Base-by-base conservation (phyloP, 2,797 vertebrate genomes). In the Epinephelus coioides region DNA sequence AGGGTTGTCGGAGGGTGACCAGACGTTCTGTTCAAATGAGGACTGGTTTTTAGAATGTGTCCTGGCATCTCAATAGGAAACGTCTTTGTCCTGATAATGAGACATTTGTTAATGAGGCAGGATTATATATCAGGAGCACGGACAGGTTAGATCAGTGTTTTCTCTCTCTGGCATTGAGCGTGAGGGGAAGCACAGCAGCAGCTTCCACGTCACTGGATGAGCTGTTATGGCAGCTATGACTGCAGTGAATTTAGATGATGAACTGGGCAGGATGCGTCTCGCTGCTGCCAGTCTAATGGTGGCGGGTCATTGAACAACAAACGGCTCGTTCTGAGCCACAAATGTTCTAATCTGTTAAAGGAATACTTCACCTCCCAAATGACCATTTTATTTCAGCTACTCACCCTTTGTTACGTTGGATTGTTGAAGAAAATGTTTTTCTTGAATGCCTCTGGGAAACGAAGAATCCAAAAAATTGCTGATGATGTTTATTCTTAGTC, bases 81-180 rank as follows among this genome's bases (percentile, higher is more conserved):
- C 3, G 27, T 21, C 64, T 82, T 75, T 73, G 54, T 87, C 54
- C 54, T 49, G 55, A 50, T 85, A 72, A 82, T 79, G 59, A 73
- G 43, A 66, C 51, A 44, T 80, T 53, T 21, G 50, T 66, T 76
- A 76, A 84, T 81, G 55, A 78, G 73, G 61, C 66, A 66, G 49
- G 64, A 67, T 73, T 47, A 75, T 65, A 47, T 44, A 51, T 47
- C 19, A 62, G 72, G 46, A 65, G 12, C 55, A 59, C 8, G 11
- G 70, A 53, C 53, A 49, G 75, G 60, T 88, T 56, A 38, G 46
- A 74, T 73, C 47, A 12, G 44, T 19, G 55, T 49, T 62, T 72
- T 75, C 19, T 34, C 23, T 15, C 23, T 51, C 30, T 30, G 1
- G 18, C 34, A 34, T 63, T 75, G 51, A 21, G 47, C 47, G 4